phyloP scores from a whole-genome alignment of 30 jellyfish, hydroid and myxozoan species.

The Nemopilema nomurai region DNA sequence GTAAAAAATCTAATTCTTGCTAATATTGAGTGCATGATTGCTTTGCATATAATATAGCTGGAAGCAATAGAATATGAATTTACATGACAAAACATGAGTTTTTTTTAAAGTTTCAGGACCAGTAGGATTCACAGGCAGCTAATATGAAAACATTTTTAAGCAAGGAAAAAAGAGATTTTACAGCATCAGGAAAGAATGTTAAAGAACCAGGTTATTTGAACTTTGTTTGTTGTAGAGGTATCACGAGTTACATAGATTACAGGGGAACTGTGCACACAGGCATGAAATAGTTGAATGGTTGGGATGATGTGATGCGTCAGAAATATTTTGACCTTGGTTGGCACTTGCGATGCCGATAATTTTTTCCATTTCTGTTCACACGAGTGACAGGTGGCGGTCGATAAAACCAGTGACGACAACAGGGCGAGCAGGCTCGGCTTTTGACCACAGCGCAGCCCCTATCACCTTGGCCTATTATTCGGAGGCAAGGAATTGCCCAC shows the following conservation, averaged over 20 bases:
- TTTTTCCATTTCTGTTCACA: background rate
- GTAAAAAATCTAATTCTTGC: too few species aligned
- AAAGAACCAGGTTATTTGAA: too few species aligned
- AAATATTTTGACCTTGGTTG: background rate
- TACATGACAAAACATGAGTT: too few species aligned
- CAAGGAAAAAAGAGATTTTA: too few species aligned
- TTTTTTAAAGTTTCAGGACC: too few species aligned
- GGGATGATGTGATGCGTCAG: background rate
- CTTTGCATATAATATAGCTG: too few species aligned
- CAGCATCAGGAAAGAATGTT: too few species aligned
- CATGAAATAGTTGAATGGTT: background rate
- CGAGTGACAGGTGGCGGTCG: constrained; percentile 1
- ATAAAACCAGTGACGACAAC: background rate
- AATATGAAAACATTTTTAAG: too few species aligned
- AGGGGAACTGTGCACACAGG: background rate
- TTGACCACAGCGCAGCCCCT: background rate
- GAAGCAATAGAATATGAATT: too few species aligned
- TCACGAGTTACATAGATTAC: background rate
- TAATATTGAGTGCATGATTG: too few species aligned
- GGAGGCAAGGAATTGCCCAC: constrained; percentile 24
- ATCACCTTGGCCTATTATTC: background rate
- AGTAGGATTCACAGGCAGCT: too few species aligned
- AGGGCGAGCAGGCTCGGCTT: background rate
- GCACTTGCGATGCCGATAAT: background rate
- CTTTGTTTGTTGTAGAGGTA: background rate